Evolutionary conservation across 2,888 invertebrate species (phyloP).

Genomic region (Cryptops parisi): DNA sequence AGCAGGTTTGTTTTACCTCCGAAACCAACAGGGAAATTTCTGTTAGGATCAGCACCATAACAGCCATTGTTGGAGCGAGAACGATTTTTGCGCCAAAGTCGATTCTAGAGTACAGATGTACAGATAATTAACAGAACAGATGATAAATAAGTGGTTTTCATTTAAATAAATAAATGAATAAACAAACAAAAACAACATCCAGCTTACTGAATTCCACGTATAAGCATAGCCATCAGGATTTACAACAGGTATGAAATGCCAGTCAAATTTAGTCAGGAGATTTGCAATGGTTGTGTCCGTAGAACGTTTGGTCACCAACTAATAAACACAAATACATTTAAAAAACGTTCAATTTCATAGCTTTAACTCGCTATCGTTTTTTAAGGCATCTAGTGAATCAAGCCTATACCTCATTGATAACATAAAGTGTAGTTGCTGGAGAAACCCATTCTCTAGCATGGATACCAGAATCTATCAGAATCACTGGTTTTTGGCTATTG

Average conservation of each 20-base stretch:
- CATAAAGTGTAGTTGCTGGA: conserved; percentile 18
- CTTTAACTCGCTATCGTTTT: too few relatives aligned
- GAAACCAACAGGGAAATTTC: conserved; percentile 6
- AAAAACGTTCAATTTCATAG: too few relatives aligned
- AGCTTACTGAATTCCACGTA: conserved; percentile 21
- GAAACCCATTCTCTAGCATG: conserved; percentile 22
- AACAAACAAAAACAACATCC: background rate
- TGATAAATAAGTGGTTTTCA: too few relatives aligned
- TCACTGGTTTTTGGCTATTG: conserved; percentile 9
- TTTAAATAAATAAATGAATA: background rate
- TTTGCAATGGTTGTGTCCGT: conserved; percentile 18
- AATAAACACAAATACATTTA: too few relatives aligned
- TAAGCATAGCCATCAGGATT: conserved; percentile 27
- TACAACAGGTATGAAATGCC: conserved; percentile 23
- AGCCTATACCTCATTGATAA: conserved; percentile 17
- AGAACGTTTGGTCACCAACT: conserved; percentile 18
- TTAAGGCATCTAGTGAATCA: too few relatives aligned
- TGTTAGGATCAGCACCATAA: conserved; percentile 8
- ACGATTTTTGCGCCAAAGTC: conserved; percentile 10
- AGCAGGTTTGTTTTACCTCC: background rate
- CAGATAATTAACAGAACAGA: too few relatives aligned
- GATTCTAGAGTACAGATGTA: too few relatives aligned
- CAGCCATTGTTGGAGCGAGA: conserved; percentile 4
- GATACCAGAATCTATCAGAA: conserved; percentile 20
- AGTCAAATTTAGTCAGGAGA: conserved; percentile 23